These are phyloP conservation scores for Vulpes lagopus DNA, from an alignment of 2,113 vertebrate genomes.

Conservation along the genomic window DNA sequence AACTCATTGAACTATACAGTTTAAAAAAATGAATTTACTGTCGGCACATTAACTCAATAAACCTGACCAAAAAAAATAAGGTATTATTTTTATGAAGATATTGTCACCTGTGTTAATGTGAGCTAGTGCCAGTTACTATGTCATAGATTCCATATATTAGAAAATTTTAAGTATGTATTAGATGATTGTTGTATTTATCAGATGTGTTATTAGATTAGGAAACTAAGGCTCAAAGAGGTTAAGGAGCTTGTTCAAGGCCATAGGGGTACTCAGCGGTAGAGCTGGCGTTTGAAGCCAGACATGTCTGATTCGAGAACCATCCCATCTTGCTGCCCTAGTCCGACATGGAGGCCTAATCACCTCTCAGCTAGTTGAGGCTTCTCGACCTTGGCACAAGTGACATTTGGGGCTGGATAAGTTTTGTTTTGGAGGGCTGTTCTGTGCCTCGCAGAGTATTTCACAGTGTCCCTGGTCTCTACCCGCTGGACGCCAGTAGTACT, in stretches of 20 bases:
- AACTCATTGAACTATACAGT: background rate
- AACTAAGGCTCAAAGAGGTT: background rate
- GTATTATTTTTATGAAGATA: slow-evolving; percentile 15
- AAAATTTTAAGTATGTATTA: background rate
- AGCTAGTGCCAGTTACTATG: background rate
- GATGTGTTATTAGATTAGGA: slow-evolving; percentile 28
- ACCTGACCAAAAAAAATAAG: background rate
- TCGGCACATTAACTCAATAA: background rate
- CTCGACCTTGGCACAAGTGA: background rate
- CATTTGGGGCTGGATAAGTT: background rate
- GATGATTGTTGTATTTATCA: background rate
- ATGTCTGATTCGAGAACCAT: background rate
- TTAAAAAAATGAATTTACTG: background rate
- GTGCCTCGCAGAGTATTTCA: background rate
- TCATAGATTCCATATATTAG: background rate
- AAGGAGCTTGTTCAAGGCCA: background rate
- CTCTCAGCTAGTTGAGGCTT: background rate
- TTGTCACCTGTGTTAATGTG: slow-evolving; percentile 2
- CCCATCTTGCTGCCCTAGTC: background rate
- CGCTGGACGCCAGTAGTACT: background rate
- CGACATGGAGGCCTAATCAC: background rate
- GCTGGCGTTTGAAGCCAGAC: background rate
- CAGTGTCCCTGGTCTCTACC: background rate
- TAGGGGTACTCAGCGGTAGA: background rate
- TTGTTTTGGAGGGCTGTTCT: background rate